phyloP scores from a whole-genome alignment of 2,113 vertebrate species.

The Python bivittatus region DNA sequence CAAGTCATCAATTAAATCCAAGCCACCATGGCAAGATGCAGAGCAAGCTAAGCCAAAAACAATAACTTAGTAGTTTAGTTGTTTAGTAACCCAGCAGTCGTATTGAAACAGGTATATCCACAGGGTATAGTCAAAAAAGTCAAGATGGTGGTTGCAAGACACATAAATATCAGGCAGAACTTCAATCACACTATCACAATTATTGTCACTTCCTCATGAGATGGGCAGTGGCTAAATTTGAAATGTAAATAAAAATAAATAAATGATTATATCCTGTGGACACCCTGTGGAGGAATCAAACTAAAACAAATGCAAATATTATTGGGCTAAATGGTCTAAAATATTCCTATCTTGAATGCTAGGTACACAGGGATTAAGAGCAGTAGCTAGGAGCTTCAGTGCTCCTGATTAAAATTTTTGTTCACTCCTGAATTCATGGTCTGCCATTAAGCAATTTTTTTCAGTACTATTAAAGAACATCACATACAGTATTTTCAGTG shows the following conservation, averaged over 20 bases:
- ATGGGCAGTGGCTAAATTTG: too few species aligned
- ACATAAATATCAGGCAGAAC: not conserved
- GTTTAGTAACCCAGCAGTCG: not conserved
- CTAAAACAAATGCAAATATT: not conserved
- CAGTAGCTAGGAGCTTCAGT: not conserved
- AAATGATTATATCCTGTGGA: not conserved
- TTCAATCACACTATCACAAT: not conserved
- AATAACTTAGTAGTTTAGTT: not conserved
- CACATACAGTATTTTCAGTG: not conserved
- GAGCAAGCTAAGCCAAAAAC: not conserved
- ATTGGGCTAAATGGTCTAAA: not conserved
- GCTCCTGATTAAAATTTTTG: not conserved
- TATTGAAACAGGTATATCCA: not conserved
- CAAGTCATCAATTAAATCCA: not conserved
- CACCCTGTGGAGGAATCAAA: not conserved
- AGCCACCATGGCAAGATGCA: not conserved
- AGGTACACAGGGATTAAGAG: not conserved
- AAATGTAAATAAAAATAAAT: too few species aligned
- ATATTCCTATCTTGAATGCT: not conserved
- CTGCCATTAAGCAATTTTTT: not conserved
- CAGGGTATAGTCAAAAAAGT: not conserved
- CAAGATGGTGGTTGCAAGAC: not conserved
- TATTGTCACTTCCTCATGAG: too few species aligned
- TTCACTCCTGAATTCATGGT: not conserved
- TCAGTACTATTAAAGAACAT: not conserved